Conservation (phyloP, 2,888 invertebrate species). For the Hypena proboscidalis region DNA sequence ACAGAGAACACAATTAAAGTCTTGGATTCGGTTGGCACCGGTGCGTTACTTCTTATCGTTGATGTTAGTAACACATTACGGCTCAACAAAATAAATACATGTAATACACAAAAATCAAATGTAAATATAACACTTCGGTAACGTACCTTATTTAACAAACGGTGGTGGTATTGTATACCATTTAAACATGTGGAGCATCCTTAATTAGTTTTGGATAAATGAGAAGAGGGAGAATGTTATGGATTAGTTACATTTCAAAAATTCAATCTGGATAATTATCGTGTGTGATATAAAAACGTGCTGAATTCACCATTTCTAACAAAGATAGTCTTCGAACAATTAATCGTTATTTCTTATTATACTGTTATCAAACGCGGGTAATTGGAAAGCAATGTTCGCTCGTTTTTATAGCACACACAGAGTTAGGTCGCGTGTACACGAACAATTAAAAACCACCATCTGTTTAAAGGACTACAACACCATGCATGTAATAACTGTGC, state of each 20-base stretch:
- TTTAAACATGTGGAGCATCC: slow-evolving; percentile 83
- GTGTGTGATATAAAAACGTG: slow-evolving; percentile 65
- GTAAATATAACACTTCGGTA: slow-evolving; percentile 72
- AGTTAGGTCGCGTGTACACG: slow-evolving; percentile 55
- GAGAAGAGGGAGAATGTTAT: slow-evolving; percentile 85
- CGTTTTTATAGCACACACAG: slow-evolving; percentile 64
- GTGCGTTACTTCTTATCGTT: slow-evolving; percentile 60
- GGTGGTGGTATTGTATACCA: slow-evolving; percentile 81
- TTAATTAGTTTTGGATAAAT: slow-evolving; percentile 84
- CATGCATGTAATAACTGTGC: slow-evolving; percentile 74
- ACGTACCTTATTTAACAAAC: slow-evolving; percentile 83
- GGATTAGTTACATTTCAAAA: slow-evolving; percentile 82
- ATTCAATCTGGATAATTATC: slow-evolving; percentile 55
- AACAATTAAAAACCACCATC: slow-evolving; percentile 70
- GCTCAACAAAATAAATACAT: slow-evolving; percentile 68
- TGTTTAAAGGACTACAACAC: slow-evolving; percentile 73
- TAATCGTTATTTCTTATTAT: too few species aligned
- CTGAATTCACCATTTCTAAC: too few species aligned
- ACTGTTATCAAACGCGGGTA: too few species aligned
- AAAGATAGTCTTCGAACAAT: too few species aligned
- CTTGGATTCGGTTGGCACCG: slow-evolving; percentile 69
- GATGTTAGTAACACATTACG: slow-evolving; percentile 72
- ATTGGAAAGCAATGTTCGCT: slow-evolving; percentile 23
- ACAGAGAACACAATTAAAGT: slow-evolving; percentile 35
- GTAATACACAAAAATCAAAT: slow-evolving; percentile 78